Evolutionary conservation across 1,140 invertebrate species (phyloP).

Genomic region (Triops cancriformis): DNA sequence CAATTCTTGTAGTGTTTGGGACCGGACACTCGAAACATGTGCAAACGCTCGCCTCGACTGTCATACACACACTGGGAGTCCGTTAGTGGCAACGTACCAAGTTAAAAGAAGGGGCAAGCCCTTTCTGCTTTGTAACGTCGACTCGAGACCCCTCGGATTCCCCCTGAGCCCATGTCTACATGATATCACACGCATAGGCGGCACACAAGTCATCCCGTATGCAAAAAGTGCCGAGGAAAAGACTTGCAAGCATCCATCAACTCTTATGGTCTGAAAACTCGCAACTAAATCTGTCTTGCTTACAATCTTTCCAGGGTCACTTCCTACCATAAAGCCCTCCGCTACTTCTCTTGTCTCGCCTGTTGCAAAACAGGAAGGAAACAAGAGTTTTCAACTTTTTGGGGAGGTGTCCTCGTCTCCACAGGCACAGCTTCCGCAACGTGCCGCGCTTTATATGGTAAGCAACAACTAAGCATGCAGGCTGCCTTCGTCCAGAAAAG

Average conservation of each 20-base stretch:
- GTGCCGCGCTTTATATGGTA: not conserved
- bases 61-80: not conserved
- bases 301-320: not conserved
- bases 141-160: not conserved
- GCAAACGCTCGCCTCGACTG: not conserved
- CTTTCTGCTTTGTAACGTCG: not conserved
- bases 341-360: not conserved
- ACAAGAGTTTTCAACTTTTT: not conserved
- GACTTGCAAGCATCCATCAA: constrained; percentile 2
- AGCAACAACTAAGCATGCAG: not conserved
- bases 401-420: not conserved
- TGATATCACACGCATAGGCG: not conserved
- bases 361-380: constrained; percentile 3
- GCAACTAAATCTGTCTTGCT: not conserved
- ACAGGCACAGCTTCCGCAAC: not conserved
- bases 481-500: not conserved
- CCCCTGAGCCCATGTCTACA: not conserved
- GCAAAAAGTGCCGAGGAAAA: constrained; percentile 4
- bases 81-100: constrained; percentile 3
- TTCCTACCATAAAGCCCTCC: not conserved
- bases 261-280: not conserved
- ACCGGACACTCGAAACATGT: not conserved
- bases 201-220: not conserved
- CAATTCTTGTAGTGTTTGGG: not conserved
- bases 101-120: not conserved